Evolutionary conservation across 1,140 invertebrate genomes (phyloP), one percentile per base, ranked within the genome.

Genomic region (Brachionus asplanchnoidis): DNA sequence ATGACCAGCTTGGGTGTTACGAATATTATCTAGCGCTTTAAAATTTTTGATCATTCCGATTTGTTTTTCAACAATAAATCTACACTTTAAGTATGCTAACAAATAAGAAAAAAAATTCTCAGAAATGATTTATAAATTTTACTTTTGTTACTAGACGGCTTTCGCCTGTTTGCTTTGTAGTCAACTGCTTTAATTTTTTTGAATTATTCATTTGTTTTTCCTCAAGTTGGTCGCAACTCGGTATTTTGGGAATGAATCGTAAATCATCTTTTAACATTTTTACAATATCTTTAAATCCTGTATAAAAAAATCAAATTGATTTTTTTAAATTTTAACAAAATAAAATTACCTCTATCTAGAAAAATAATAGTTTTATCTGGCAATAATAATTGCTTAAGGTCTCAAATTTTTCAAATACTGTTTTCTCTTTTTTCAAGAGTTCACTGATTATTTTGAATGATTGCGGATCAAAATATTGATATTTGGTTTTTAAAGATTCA

Each of bases 1-100:
- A 77, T 77, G 73, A 77, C 42, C 73, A 46, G 73, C 42, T 50
- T 77, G 73, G 17, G 73, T 77, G 26, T 77, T 77, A 26, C 73
- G n/a, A 46, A 77, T 50, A 28, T 77, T 77, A 42, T 40, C 66
- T 70, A 70, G 36, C 26, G 28, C 66, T 70, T 70, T 70, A 36
- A 36, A 26, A 36, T 70, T 70, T 70, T 70, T 70, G 12, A 70
- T 36, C 28, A 36, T 40, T 36, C 66, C 32, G 36, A 70, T 36
- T 40, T 70, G 26, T 36, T 70, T 70, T 70, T 70, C 66, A 70
- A 70, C 36, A 70, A 70, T 70, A 70, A 70, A 70, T 70, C 66
- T 32, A 70, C 66, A 70, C 66, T 70, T 60, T 60, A 20, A 60
- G 23, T 20, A 60, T 60, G 53, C 53, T 60, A 60, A 60, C 53